Conservation (phyloP, 2,797 vertebrate species). For the Syndactyla subalaris region DNA sequence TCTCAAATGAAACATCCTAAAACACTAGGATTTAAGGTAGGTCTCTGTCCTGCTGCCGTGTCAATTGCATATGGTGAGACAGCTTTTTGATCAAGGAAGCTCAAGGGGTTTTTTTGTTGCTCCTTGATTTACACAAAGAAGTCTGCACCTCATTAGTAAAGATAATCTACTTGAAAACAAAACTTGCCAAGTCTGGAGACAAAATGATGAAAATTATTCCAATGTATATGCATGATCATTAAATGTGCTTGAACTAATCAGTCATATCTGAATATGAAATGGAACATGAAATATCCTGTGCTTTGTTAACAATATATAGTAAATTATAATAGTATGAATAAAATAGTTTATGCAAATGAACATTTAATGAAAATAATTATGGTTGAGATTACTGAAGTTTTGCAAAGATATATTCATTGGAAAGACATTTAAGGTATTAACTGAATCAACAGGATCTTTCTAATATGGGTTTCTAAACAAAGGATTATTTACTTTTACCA, state of each 20-base stretch:
- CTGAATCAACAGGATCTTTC: neutral
- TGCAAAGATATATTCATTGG: neutral
- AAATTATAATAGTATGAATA: conserved; percentile 47
- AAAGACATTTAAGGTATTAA: neutral
- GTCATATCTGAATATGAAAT: conserved; percentile 30
- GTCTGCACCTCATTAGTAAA: conserved; percentile 17
- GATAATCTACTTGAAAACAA: conserved; percentile 11
- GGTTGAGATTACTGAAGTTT: neutral
- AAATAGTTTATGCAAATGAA: conserved; percentile 38
- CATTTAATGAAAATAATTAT: conserved; percentile 59
- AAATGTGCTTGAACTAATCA: conserved; percentile 43
- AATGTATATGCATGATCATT: conserved; percentile 49
- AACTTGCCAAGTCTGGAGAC: neutral
- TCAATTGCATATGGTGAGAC: neutral
- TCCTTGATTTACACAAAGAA: neutral
- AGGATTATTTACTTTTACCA: neutral
- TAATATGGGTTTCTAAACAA: neutral
- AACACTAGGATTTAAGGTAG: neutral
- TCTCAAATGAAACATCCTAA: neutral
- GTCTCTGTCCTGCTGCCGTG: neutral
- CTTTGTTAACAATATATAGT: conserved; percentile 36
- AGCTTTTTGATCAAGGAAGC: neutral
- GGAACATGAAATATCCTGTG: conserved; percentile 12
- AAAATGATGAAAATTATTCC: conserved; percentile 30
- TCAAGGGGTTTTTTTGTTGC: neutral